Base-by-base conservation (phyloP, 2,113 vertebrate genomes). In the Amblyornis subalaris region DNA sequence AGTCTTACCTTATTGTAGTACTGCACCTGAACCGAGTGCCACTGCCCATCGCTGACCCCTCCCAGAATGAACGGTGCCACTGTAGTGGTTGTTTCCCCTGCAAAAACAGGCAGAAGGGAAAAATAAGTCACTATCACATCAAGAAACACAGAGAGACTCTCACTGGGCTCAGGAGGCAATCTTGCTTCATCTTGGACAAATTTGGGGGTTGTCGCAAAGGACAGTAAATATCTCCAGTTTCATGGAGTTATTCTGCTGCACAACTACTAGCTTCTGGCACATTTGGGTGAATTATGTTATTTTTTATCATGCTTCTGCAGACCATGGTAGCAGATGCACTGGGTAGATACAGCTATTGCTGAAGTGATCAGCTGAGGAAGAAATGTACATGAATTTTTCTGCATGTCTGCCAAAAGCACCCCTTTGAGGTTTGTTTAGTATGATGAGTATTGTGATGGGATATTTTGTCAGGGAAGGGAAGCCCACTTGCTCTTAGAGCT, bases 1-100 rank as follows among this genome's bases (percentile, higher is more conserved):
- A 24, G 1, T 9, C 97, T 98, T 98, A 99, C 99, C 98, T 99
- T 99, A 93, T 99, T 99, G 97, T 99, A 99, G 98, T 99, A 99
- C 84, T 98, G 99, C 85, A 99, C 98, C 96, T 98, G 99, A 47
- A 99, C 98, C 0, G 98, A 98, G 91, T 99, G 99, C 99, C 99
- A 99, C 75, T 98, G 99, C 58, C 99, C 99, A 3, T 99, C 99
- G 2, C 99, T 99, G 91, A 99, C 99, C 7, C 99, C 99, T 5
- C 99, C 99, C 0, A 76, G 97, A 45, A 99, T 83, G 20, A 98
- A 98, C 0, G 99, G 99, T 1, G 98, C 97, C 95, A 99, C 99
- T 0, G 97, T 99, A 1, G 99, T 99, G 31, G 98, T 99, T 13
- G 98, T 98, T 97, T 99, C 99, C 20, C 99, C 99, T 99, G 89